phyloP scores from a whole-genome alignment of 2,888 invertebrate species.

The Eupithecia centaureata region DNA sequence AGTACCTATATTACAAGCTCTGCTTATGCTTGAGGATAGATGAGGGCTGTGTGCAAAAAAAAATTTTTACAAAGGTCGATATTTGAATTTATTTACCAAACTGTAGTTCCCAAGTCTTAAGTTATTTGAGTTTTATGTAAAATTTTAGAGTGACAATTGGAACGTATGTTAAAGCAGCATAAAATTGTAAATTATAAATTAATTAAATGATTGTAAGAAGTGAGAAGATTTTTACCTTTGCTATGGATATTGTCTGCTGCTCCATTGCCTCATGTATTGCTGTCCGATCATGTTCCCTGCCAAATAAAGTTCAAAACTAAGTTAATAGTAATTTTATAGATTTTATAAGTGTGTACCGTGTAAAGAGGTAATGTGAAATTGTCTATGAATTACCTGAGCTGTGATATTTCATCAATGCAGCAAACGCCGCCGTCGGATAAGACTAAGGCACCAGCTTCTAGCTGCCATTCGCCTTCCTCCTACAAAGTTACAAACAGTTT shows the following conservation, averaged over 20 bases:
- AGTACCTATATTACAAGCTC: too few species aligned
- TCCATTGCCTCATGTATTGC: slow-evolving; percentile 97
- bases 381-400: slow-evolving; percentile 77
- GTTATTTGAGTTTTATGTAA: too few species aligned
- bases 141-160: too few species aligned
- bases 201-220: too few species aligned
- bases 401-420: slow-evolving; percentile 96
- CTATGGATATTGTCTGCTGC: slow-evolving; percentile 96
- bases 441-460: slow-evolving; percentile 95
- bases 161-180: too few species aligned
- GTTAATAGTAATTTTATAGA: background rate
- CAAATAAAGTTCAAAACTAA: background rate
- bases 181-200: too few species aligned
- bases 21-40: too few species aligned
- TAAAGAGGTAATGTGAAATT: background rate
- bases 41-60: too few species aligned
- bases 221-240: slow-evolving; percentile 85
- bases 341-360: background rate
- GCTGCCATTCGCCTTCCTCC: slow-evolving; percentile 95
- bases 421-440: slow-evolving; percentile 95
- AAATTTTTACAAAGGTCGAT: too few species aligned
- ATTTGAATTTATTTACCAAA: too few species aligned
- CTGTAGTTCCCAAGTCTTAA: too few species aligned
- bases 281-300: slow-evolving; percentile 89
- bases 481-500: slow-evolving; percentile 56